Evolutionary conservation across 92 coral and sea anemone genomes (phyloP), one percentile per base, ranked within the genome.

Genomic region (Scolanthus callimorphus): DNA sequence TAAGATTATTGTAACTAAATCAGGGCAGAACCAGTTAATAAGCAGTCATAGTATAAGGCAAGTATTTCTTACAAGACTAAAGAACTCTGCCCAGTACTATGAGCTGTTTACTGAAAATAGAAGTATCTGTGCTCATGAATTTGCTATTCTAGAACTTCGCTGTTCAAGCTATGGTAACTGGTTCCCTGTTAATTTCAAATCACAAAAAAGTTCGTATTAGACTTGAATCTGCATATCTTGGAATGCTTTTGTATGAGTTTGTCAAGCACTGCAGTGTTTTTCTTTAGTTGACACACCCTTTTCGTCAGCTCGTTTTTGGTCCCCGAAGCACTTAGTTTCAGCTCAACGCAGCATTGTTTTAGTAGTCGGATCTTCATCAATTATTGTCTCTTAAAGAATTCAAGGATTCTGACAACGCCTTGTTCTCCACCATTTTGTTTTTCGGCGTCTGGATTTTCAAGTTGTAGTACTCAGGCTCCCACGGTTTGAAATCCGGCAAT

Each of bases 301-400:
- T 73, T 73, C 44, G n/a, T 66, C 11, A 62, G 41, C 31, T 20
- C 43, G 45, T 73, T 66, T 60, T 64, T 54, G 27, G 72, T 23
- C 20, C 72, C 80, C 6, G 80, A 46, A 15, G 47, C 39, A 52
- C 80, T 63, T 55, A 63, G 56, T 25, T 54, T 51, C 19, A 74
- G 60, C 55, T 65, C 55, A 11, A 31, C 29, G 19, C 63, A 29
- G 64, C 65, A 64, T 56, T 62, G 39, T 49, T 62, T 59, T 49
- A 28, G 51, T 72, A 27, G 55, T 13, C 57, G 79, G 67, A 46
- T 57, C 65, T 60, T 74, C 67, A 28, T 65, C 50, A 10, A 73
- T 37, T 17, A 74, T 22, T 74, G 20, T 34, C 20, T 49, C 59
- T 58, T 25, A 58, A 20, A 29, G 39, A 27, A 2, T 37, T 39